A percentile compares a stretch with the other conserved stretches of the same genome.
phyloP scores from a whole-genome alignment of 2,888 invertebrate species.

The Biston stratarius region DNA sequence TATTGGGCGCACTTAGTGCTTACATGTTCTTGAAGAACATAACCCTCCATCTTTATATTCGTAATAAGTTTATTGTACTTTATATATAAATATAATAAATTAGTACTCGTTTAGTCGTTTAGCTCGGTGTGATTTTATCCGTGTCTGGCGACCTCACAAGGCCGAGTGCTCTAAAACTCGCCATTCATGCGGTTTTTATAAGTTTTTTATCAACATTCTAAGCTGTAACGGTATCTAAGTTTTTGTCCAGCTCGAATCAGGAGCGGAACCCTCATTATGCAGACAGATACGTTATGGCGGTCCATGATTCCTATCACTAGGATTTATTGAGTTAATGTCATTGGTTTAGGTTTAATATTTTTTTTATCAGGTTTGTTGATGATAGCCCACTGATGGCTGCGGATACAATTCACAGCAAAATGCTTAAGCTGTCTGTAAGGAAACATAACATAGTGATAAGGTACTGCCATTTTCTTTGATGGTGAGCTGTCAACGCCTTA shows the following conservation, averaged over 20 bases:
- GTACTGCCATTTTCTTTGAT: too few relatives aligned
- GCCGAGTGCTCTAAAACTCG: slow-evolving; percentile 58
- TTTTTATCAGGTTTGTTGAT: too few relatives aligned
- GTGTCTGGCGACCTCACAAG: slow-evolving; percentile 69
- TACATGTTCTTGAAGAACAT: too few relatives aligned
- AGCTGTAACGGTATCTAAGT: slow-evolving; percentile 54
- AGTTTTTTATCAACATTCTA: slow-evolving; percentile 53
- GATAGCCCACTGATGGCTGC: too few relatives aligned
- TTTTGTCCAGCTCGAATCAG: slow-evolving; percentile 40
- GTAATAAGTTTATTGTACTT: too few relatives aligned
- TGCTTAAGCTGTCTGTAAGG: too few relatives aligned
- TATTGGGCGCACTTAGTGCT: too few relatives aligned
- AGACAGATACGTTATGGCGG: slow-evolving; percentile 8
- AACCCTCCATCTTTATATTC: too few relatives aligned
- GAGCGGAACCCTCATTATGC: slow-evolving; percentile 35
- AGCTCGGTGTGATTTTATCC: slow-evolving; percentile 57
- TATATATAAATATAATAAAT: too few relatives aligned
- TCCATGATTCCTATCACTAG: slow-evolving; percentile 23
- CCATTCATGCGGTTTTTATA: slow-evolving; percentile 41
- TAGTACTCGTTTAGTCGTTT: slow-evolving; percentile 10
- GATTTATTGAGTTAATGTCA: slow-evolving; percentile 10
- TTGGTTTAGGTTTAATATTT: not conserved
- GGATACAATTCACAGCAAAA: too few relatives aligned
- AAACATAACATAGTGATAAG: too few relatives aligned
- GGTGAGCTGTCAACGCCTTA: too few relatives aligned